Conservation (phyloP, 2,113 vertebrate genomes). For the Hippocampus zosterae region DNA sequence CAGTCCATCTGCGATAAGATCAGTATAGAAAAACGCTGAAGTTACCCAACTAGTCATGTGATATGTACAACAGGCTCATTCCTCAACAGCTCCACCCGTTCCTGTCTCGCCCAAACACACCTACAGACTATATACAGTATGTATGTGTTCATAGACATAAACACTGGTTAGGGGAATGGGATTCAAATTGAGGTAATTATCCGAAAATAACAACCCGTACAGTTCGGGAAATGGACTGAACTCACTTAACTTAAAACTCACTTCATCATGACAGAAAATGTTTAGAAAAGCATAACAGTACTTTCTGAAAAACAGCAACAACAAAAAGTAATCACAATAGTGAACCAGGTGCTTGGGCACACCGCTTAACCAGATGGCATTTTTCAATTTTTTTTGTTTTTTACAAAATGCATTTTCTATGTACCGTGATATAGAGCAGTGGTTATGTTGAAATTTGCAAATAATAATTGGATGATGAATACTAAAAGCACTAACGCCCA, state of each 20-base stretch:
- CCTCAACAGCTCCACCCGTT: conserved; percentile 16
- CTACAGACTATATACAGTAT: not conserved
- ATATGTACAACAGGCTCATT: conserved; percentile 39
- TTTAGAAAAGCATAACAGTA: not conserved
- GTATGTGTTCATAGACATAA: conserved; percentile 2
- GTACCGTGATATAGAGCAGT: not conserved
- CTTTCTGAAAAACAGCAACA: not conserved
- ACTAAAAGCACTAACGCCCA: too few species aligned
- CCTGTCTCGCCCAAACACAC: conserved; percentile 21
- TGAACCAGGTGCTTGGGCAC: too few species aligned
- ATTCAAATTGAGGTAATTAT: conserved; percentile 3
- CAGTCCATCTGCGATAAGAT: conserved; percentile 38
- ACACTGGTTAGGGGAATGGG: not conserved
- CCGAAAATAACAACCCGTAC: not conserved
- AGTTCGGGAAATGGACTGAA: not conserved
- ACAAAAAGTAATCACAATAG: not conserved
- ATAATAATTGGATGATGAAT: not conserved
- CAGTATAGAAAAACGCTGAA: conserved; percentile 26
- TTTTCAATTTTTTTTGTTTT: not conserved
- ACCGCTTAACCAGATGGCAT: not conserved
- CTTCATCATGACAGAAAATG: not conserved
- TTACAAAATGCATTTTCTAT: not conserved
- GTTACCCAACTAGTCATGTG: conserved; percentile 45
- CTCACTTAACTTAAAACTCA: not conserved
- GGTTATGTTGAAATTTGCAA: not conserved